Evolutionary conservation across 2,888 invertebrate genomes (phyloP), one percentile per base, ranked within the genome.

Genomic region (Notodonta ziczac): DNA sequence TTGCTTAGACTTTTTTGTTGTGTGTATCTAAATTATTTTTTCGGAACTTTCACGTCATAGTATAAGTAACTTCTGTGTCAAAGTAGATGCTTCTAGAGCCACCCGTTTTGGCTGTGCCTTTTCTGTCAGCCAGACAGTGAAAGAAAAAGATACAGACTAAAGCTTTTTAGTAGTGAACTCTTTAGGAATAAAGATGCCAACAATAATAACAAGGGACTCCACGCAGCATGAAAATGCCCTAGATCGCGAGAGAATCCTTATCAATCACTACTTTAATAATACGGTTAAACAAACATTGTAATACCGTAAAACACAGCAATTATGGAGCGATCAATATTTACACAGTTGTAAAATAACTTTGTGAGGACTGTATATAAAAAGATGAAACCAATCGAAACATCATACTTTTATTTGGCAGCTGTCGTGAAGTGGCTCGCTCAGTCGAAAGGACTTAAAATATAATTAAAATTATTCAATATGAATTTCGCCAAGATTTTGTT

Each of bases 401-500:
- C 16, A 50, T 50, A 16, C 50, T 16, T 50, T 16, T 16, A 50
- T 50, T 9, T n/a, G 10, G 9, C 16, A 50, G 50, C 7, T 10
- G 9, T 50, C 10, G 50, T 16, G 50, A 16, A 53, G 53, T 53
- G 35, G 9, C 9, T 61, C 56, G 46, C 57, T 57, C 24, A 24
- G 24, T 24, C 24, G 24, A 2, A 24, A 24, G 50, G 55, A 55
- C 53, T 62, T 59, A 7, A 50, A 63, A 66, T 56, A 58, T 46
- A 24, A 24, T 24, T 40, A 46, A 59, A 58, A 53, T 60, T 59
- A 24, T n/a, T 51, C 52, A 78, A 74, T 64, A 87, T 87, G 87
- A 85, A 87, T 63, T 85, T 87, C 74, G 62, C 76, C 5, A 77
- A 74, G 55, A 58, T 87, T 46, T 73, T 87, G 7, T 79, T 86